phyloP scores from a whole-genome alignment of 2,113 vertebrate species.

The Rhodinocichla rosea region DNA sequence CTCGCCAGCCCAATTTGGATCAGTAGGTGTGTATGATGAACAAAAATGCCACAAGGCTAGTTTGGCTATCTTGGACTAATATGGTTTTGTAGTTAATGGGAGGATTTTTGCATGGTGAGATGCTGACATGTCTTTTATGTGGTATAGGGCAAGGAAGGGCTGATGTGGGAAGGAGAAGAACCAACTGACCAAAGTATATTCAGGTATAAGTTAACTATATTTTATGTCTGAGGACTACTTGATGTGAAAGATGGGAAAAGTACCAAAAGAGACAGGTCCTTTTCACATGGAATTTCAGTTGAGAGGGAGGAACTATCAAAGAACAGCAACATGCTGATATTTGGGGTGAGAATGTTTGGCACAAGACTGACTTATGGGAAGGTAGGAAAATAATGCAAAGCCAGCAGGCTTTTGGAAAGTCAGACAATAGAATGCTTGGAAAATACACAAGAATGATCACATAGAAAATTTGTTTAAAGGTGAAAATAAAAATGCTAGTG shows the following conservation, averaged over 20 bases:
- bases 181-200: background rate
- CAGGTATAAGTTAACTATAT: background rate
- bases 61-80: background rate
- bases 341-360: background rate
- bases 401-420: background rate
- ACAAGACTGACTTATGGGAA: background rate
- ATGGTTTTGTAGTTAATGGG: background rate
- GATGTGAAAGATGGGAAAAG: background rate
- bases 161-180: background rate
- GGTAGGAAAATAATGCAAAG: background rate
- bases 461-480: background rate
- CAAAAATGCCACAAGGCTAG: background rate
- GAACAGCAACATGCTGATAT: background rate
- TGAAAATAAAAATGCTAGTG: background rate
- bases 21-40: background rate
- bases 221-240: background rate
- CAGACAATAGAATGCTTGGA: background rate
- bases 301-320: background rate
- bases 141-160: background rate
- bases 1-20: background rate
- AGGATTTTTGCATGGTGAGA: background rate
- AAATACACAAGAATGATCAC: background rate
- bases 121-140: background rate
- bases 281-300: background rate
- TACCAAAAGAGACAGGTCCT: background rate